Conservation (phyloP, 1,140 invertebrate genomes). For the Drosophila saltans region DNA sequence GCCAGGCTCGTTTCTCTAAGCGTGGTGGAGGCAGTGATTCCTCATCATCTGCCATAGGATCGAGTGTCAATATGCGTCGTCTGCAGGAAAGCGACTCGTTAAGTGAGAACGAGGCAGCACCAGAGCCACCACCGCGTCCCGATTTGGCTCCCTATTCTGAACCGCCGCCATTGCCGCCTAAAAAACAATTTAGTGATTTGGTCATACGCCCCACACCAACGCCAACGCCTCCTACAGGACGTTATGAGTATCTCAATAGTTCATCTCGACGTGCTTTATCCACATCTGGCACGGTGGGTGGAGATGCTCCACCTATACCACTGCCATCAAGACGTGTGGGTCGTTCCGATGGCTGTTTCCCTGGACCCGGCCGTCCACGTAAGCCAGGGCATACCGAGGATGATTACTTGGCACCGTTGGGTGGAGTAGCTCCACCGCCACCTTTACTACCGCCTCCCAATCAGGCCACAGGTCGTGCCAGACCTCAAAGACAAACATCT, state of each 20-base stretch:
- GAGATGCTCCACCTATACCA: conserved; percentile 85
- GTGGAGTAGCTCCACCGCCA: conserved; percentile 53
- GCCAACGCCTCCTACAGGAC: conserved; percentile 39
- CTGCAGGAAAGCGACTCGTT: conserved; percentile 82
- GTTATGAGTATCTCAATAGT: conserved; percentile 70
- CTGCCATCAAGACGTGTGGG: conserved; percentile 86
- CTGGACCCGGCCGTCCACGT: conserved; percentile 84
- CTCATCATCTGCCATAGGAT: conserved; percentile 62
- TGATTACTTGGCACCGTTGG: conserved; percentile 86
- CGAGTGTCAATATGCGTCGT: conserved; percentile 81
- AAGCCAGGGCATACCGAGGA: conserved; percentile 85
- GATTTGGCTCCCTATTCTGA: conserved; percentile 84
- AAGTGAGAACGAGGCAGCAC: conserved; percentile 85
- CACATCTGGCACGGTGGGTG: conserved; percentile 39
- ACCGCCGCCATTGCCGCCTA: conserved; percentile 93
- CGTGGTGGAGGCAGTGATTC: conserved; percentile 36
- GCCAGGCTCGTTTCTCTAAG: conserved; percentile 77
- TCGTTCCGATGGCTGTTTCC: conserved; percentile 84
- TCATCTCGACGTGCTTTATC: conserved; percentile 37
- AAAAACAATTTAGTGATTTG: conserved; percentile 86
- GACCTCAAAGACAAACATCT: conserved; percentile 65
- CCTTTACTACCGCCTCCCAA: conserved; percentile 71
- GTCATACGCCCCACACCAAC: conserved; percentile 79
- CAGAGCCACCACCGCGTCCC: conserved; percentile 89
- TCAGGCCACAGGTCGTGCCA: conserved; percentile 54